Evolutionary conservation across 2,797 vertebrate genomes (phyloP).

Genomic region (Synaphobranchus kaupii): DNA sequence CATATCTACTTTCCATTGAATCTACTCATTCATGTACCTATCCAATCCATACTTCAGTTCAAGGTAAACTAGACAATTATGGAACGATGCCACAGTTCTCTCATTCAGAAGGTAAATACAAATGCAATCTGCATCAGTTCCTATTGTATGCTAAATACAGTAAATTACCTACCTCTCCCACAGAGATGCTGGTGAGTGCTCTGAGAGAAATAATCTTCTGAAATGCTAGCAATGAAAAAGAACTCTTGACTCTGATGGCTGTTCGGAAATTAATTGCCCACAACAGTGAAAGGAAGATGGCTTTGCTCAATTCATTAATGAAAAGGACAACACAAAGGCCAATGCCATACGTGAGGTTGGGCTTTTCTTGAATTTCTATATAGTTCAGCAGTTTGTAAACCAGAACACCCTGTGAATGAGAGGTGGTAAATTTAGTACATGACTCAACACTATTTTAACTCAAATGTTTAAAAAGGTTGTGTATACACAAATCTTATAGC

Average conservation of each 20-base stretch:
- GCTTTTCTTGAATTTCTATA: slow-evolving; percentile 25
- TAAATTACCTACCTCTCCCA: slow-evolving; percentile 75
- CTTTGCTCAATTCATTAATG: slow-evolving; percentile 69
- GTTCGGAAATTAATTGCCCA: slow-evolving; percentile 80
- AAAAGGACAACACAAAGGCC: slow-evolving; percentile 76
- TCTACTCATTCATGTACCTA: no score
- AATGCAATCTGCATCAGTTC: neutral
- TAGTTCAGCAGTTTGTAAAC: slow-evolving; percentile 73
- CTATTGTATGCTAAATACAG: slow-evolving; percentile 7
- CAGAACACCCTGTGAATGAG: slow-evolving; percentile 69
- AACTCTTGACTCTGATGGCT: slow-evolving; percentile 74
- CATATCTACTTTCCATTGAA: neutral
- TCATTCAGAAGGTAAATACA: neutral
- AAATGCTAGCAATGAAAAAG: slow-evolving; percentile 71
- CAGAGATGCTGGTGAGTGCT: slow-evolving; percentile 62
- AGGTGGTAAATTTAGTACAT: neutral
- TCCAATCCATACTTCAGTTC: neutral
- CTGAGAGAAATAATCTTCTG: slow-evolving; percentile 75
- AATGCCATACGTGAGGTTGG: slow-evolving; percentile 52
- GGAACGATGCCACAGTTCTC: neutral
- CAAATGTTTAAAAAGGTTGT: neutral
- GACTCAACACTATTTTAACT: neutral
- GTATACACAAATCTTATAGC: neutral
- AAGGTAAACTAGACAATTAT: neutral
- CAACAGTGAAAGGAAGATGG: slow-evolving; percentile 64